Percentiles rank a stretch among this genome's conserved stretches.
Conservation (phyloP, 2,113 vertebrate species). For the Ginglymostoma cirratum region DNA sequence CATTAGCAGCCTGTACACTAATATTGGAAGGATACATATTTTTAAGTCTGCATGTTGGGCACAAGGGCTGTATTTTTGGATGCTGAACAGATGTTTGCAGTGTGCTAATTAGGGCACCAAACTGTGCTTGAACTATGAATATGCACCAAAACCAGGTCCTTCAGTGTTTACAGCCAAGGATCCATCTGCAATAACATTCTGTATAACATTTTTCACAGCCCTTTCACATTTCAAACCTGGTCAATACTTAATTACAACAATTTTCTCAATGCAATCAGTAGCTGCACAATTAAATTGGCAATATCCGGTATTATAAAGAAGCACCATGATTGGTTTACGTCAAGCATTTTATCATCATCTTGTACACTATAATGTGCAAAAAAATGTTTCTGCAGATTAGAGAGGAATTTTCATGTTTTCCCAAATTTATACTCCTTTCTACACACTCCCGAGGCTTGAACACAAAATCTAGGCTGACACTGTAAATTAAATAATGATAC, state of each 20-base stretch:
- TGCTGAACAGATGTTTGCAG: not conserved
- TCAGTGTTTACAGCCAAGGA: not conserved
- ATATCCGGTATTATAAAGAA: conserved; percentile 28
- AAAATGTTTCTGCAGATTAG: not conserved
- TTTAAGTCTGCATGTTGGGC: not conserved
- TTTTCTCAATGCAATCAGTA: conserved; percentile 32
- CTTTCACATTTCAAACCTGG: conserved; percentile 36
- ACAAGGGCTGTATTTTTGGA: not conserved
- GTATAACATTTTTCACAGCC: conserved; percentile 33
- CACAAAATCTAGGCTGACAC: not conserved
- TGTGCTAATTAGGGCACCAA: conserved; percentile 12
- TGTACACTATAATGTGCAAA: not conserved
- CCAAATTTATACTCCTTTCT: not conserved
- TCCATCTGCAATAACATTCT: conserved; percentile 30
- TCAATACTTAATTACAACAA: conserved; percentile 37
- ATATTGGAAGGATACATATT: not conserved
- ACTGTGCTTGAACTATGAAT: not conserved
- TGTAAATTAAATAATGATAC: too few species aligned
- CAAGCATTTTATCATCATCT: conserved; percentile 1
- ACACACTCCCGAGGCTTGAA: not conserved
- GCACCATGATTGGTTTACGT: not conserved
- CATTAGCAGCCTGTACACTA: not conserved
- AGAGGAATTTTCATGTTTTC: not conserved
- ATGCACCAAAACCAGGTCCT: not conserved
- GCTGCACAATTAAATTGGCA: conserved; percentile 32